A percentile compares a stretch with the other conserved stretches of the same genome.
Conservation (phyloP, 2,888 invertebrate genomes). For the Ochropleura plecta region DNA sequence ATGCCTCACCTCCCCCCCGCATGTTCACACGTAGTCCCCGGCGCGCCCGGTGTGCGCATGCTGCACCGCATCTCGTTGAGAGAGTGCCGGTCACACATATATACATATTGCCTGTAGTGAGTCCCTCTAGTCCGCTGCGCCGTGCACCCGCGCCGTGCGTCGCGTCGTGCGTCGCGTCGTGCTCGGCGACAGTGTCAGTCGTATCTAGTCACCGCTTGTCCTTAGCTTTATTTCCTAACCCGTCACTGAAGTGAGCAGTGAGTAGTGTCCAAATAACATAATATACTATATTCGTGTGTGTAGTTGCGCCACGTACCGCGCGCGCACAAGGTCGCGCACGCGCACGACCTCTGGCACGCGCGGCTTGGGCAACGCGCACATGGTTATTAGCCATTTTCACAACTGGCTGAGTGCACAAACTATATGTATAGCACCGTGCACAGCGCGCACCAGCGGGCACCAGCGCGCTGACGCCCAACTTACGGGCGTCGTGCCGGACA, state of each 20-base stretch:
- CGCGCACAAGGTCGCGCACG: constrained; percentile 31
- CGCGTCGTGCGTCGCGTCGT: no score
- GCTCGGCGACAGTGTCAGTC: constrained; percentile 10
- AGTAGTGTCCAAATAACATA: constrained; percentile 26
- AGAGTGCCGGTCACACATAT: constrained; percentile 27
- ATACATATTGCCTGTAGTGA: background rate
- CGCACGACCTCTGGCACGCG: constrained; percentile 42
- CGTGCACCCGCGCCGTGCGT: no score
- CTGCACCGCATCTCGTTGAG: background rate
- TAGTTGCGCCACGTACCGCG: constrained; percentile 29
- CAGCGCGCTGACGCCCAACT: no score
- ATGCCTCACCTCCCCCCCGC: constrained; percentile 33
- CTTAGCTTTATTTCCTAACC: constrained; percentile 53
- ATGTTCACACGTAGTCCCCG: constrained; percentile 2
- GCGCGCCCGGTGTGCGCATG: constrained; percentile 18
- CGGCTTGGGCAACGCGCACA: constrained; percentile 41
- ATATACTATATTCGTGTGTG: constrained; percentile 21
- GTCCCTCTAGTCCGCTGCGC: constrained; percentile 38
- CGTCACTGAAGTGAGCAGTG: constrained; percentile 15
- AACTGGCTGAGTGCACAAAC: constrained; percentile 7
- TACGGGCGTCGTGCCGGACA: background rate
- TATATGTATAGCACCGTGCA: background rate
- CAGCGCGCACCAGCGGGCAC: no score
- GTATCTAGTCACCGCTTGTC: constrained; percentile 65
- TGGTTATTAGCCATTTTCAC: constrained; percentile 24